Evolutionary conservation across 2,888 invertebrate species (phyloP), one percentile per base, ranked within the genome.

Genomic region (Trypoxylon attenuatum): DNA sequence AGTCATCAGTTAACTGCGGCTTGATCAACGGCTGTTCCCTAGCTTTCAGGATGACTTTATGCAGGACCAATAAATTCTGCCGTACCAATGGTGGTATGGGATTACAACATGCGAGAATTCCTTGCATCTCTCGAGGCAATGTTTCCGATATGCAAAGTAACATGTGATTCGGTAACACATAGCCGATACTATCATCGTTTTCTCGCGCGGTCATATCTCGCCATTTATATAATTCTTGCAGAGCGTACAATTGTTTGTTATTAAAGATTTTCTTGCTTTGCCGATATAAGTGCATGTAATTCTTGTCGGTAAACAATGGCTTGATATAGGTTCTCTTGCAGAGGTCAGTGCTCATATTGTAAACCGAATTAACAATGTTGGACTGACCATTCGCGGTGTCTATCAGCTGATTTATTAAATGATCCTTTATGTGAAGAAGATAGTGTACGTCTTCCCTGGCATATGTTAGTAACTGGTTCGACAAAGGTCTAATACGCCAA

Each of bases 101-200:
- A 84, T 94, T 94, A 84, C 99, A 99, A 81, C 96, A 95, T 0
- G 97, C 96, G 62, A 95, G 87, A 62, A 99, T 93, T 1, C 98
- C 98, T 82, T 97, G 96, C 89, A 95, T 91, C 88, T 98, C 98
- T 53, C 96, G 90, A 0, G 98, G 98, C 62, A 98, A 86, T 16
- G 90, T 89, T 87, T 98, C 96, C 0, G 96, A 92, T 61, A 99
- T 94, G 83, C 96, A 92, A 53, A 98, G 84, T 88, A 99, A 86
- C 97, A 98, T 97, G 87, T 98, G 97, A 87, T 97, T 97, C 0
- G 99, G 98, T 59, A 99, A 88, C 45, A 99, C 94, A 87, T 96
- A 99, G 90, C 92, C 93, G 39, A 91, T 90, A 84, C 98, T 97
- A 87, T 99, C 99, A 87, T 99, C 99, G 81, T 97, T 93, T 54